phyloP scores from a whole-genome alignment of 2,113 vertebrate genomes.

The Gila orcuttii region DNA sequence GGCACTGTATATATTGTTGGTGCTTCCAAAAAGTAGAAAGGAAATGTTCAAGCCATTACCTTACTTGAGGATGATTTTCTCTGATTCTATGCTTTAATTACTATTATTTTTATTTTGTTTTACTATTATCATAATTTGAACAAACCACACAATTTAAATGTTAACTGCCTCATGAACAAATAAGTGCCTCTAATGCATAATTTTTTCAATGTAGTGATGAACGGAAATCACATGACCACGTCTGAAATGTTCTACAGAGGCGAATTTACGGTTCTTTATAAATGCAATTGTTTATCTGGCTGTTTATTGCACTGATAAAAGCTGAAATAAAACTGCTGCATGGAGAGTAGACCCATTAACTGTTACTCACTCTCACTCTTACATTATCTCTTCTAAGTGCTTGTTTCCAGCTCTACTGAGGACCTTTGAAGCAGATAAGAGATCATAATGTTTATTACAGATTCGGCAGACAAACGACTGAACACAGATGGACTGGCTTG shows the following conservation, averaged over 20 bases:
- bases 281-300: constrained; percentile 57
- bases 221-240: constrained; percentile 33
- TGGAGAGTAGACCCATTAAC: constrained; percentile 42
- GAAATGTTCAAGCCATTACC: constrained; percentile 9
- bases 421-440: constrained; percentile 41
- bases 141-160: constrained; percentile 74
- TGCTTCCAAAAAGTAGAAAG: neutral
- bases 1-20: neutral
- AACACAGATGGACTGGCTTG: neutral
- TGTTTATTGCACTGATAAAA: constrained; percentile 47
- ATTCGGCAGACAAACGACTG: constrained; percentile 17
- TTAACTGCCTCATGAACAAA: constrained; percentile 72
- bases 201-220: constrained; percentile 54
- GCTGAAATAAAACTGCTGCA: constrained; percentile 38
- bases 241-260: constrained; percentile 36
- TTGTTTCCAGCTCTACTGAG: constrained; percentile 31
- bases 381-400: constrained; percentile 45
- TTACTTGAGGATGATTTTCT: constrained; percentile 18
- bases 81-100: constrained; percentile 32
- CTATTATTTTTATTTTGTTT: constrained; percentile 55
- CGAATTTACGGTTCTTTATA: constrained; percentile 53
- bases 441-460: constrained; percentile 40
- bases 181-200: constrained; percentile 72
- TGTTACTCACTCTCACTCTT: constrained; percentile 31
- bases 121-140: constrained; percentile 56